Evolutionary conservation across 2,888 invertebrate genomes (phyloP).

Genomic region (Eupeodes latifasciatus): DNA sequence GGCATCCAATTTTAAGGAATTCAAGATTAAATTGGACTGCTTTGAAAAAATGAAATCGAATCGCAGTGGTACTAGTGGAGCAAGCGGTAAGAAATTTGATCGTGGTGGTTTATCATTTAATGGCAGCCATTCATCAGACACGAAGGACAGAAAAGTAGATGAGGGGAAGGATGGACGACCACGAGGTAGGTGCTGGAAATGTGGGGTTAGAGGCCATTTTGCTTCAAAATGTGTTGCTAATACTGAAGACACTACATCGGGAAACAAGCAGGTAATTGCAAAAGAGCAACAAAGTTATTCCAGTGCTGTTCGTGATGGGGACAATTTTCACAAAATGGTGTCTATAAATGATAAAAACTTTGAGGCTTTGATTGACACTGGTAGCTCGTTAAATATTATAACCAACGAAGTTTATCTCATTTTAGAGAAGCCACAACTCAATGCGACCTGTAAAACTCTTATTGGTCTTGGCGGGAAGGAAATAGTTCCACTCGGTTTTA

Average conservation of each 20-base stretch:
- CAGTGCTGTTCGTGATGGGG: background rate
- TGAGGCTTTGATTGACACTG: slow-evolving; percentile 3
- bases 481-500: background rate
- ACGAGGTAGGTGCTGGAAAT: background rate
- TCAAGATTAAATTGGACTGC: background rate
- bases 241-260: background rate
- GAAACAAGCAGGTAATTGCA: background rate
- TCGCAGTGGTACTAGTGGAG: background rate
- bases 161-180: background rate
- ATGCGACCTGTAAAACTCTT: background rate
- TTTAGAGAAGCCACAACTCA: background rate
- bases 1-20: background rate
- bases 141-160: background rate
- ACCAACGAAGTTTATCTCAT: no score
- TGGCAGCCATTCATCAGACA: background rate
- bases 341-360: background rate
- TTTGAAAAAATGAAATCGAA: slow-evolving; percentile 4
- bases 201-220: slow-evolving; percentile 8
- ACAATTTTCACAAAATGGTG: background rate
- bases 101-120: background rate
- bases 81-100: background rate
- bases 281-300: background rate
- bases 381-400: background rate
- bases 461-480: background rate
- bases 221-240: background rate